Evolutionary conservation across 2,888 invertebrate species (phyloP).

Genomic region (Aplocera efformata): DNA sequence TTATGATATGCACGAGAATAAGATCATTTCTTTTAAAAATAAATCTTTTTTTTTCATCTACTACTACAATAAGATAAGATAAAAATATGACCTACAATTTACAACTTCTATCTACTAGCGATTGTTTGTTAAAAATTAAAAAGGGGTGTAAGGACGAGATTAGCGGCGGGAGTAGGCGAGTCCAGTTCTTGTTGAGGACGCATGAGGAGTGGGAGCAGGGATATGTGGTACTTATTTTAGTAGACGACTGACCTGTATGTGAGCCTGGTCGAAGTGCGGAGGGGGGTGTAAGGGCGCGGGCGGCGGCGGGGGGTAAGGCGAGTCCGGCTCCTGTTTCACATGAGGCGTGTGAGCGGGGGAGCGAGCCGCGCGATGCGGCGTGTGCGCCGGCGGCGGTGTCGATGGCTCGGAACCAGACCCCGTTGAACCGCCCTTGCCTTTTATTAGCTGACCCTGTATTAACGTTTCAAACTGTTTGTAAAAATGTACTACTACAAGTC

Average conservation of each 20-base stretch:
- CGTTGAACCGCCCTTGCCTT: conserved; percentile 64
- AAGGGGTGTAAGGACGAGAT: too few species aligned
- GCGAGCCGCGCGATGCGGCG: conserved; percentile 50
- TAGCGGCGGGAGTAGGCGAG: too few species aligned
- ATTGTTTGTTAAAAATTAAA: too few species aligned
- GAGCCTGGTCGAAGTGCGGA: conserved; percentile 62
- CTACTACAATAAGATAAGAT: too few species aligned
- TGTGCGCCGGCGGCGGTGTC: conserved; percentile 74
- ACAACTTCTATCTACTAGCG: too few species aligned
- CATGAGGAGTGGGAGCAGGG: too few species aligned
- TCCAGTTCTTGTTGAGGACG: too few species aligned
- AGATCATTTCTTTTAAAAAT: too few species aligned
- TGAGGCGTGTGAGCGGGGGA: conserved; percentile 77
- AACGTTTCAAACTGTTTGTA: background rate
- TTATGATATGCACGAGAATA: too few species aligned
- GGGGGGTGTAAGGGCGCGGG: conserved; percentile 48
- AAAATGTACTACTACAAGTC: too few species aligned
- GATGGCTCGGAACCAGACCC: conserved; percentile 75
- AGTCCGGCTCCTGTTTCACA: conserved; percentile 84
- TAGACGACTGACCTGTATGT: conserved; percentile 43
- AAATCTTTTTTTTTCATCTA: too few species aligned
- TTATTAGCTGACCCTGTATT: conserved; percentile 53
- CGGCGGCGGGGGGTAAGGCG: conserved; percentile 65
- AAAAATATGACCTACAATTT: too few species aligned
- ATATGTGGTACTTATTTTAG: background rate